phyloP scores from a whole-genome alignment of 2,113 vertebrate genomes.

The Collichthys lucidus region DNA sequence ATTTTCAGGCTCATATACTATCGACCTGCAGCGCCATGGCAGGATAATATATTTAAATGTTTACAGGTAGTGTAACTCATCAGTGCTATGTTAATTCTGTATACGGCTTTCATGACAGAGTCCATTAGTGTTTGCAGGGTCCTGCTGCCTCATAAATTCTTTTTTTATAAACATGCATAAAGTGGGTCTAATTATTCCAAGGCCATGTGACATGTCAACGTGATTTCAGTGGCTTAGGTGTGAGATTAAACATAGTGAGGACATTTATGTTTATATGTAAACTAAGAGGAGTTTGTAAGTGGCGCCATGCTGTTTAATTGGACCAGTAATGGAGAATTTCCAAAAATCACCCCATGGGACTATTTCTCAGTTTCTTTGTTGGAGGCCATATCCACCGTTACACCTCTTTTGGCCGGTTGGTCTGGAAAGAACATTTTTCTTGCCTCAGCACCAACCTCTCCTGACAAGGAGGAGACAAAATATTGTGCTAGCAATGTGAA shows the following conservation, averaged over 20 bases:
- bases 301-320: background rate
- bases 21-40: background rate
- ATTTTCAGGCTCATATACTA: background rate
- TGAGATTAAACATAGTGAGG: background rate
- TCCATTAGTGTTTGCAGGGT: background rate
- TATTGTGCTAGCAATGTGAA: background rate
- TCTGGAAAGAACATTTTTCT: background rate
- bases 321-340: background rate
- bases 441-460: background rate
- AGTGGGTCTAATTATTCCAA: background rate
- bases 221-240: conserved; percentile 2
- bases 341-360: background rate
- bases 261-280: background rate
- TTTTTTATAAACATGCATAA: conserved; percentile 7
- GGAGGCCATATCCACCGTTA: background rate
- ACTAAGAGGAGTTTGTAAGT: background rate
- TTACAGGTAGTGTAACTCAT: background rate
- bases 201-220: background rate
- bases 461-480: background rate
- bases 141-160: background rate
- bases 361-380: background rate
- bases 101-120: background rate
- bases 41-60: background rate
- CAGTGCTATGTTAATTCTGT: background rate
- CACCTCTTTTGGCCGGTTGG: background rate